Percentiles rank a stretch among this genome's conserved stretches.
phyloP scores from a whole-genome alignment of 2,797 vertebrate genomes.

The Craterocephalus amniculus region DNA sequence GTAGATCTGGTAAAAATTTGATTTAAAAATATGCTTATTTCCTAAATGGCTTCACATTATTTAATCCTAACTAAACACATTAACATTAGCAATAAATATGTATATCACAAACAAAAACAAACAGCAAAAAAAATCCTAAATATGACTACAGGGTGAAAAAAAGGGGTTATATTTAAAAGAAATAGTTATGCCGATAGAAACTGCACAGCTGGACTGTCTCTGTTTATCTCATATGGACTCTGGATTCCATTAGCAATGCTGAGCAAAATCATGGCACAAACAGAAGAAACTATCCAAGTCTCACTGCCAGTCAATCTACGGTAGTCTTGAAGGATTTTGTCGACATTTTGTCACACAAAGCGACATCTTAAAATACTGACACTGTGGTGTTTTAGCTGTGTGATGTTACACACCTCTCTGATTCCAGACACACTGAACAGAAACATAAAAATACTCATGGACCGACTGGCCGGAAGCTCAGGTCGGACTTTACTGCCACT shows the following conservation, averaged over 20 bases:
- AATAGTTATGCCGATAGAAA: no score
- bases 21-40: constrained; percentile 12
- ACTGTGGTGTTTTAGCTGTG: neutral
- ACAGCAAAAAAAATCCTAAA: neutral
- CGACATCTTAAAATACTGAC: neutral
- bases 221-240: constrained; percentile 8
- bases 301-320: constrained; percentile 67
- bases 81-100: constrained; percentile 44
- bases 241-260: constrained; percentile 8
- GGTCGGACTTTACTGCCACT: constrained; percentile 46
- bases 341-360: neutral
- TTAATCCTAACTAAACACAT: constrained; percentile 18
- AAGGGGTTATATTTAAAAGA: neutral
- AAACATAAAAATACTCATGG: constrained; percentile 27
- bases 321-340: constrained; percentile 28
- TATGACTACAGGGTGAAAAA: neutral
- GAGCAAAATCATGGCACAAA: constrained; percentile 11
- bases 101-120: constrained; percentile 11
- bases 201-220: no score
- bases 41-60: constrained; percentile 9
- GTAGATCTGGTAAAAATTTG: neutral
- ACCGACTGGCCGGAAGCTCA: constrained; percentile 48
- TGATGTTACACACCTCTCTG: constrained; percentile 11
- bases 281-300: constrained; percentile 40
- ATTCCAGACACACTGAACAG: neutral